Evolutionary conservation across 2,888 invertebrate species (phyloP).

Genomic region (Agrilus mali): DNA sequence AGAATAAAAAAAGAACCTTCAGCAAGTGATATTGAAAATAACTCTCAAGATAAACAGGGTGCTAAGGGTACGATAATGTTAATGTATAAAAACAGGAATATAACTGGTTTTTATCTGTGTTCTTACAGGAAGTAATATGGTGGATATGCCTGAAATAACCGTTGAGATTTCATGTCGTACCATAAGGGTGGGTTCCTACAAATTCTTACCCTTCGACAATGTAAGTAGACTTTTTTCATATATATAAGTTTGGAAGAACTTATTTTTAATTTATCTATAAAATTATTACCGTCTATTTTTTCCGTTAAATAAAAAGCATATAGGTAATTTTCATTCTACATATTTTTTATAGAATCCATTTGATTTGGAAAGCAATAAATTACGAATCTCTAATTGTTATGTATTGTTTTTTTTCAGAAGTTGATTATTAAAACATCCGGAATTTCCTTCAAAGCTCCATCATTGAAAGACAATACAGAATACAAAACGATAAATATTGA

Average conservation of each 20-base stretch:
- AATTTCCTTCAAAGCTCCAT: conserved; percentile 43
- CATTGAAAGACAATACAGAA: conserved; percentile 40
- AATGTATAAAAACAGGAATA: not conserved
- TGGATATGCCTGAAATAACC: conserved; percentile 4
- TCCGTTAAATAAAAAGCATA: too few relatives aligned
- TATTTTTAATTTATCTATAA: too few relatives aligned
- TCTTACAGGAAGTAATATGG: conserved; percentile 11
- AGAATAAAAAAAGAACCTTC: conserved; percentile 28
- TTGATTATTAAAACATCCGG: conserved; percentile 23
- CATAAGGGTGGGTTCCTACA: conserved; percentile 75
- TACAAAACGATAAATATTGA: conserved; percentile 54
- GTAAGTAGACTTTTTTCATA: conserved; percentile 36
- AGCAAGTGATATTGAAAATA: conserved; percentile 24
- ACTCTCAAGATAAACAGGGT: conserved; percentile 3
- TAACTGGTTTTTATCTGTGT: conserved; percentile 1
- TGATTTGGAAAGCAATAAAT: too few relatives aligned
- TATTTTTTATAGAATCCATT: too few relatives aligned
- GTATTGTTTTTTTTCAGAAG: conserved; percentile 16
- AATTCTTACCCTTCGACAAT: conserved; percentile 61
- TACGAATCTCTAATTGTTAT: not conserved
- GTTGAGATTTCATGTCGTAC: conserved; percentile 46
- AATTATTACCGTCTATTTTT: too few relatives aligned
- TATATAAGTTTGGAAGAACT: too few relatives aligned
- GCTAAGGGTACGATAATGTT: conserved; percentile 5
- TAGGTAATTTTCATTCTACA: too few relatives aligned